A percentile compares a stretch with the other conserved stretches of the same genome.
Evolutionary conservation across 2,888 invertebrate species (phyloP).

Genomic region (Xanthia togata): DNA sequence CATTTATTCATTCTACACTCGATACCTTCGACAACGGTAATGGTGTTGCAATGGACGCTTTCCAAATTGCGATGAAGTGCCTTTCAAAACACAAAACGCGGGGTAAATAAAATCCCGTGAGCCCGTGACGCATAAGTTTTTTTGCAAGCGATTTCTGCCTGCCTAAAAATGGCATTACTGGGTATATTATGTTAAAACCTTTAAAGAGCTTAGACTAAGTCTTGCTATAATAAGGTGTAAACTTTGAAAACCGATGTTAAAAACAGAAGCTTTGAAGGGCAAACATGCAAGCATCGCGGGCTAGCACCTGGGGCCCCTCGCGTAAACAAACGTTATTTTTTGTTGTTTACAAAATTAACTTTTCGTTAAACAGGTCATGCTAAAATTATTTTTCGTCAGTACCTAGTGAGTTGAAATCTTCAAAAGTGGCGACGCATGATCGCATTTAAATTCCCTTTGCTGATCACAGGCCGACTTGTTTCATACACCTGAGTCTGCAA

Average conservation of each 20-base stretch:
- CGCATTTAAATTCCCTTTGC: neutral
- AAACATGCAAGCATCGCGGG: conserved; percentile 22
- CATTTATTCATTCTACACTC: conserved; percentile 71
- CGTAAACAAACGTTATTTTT: conserved; percentile 47
- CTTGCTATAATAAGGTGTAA: neutral
- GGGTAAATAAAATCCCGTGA: neutral
- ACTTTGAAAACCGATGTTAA: conserved; percentile 13
- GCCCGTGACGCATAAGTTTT: neutral
- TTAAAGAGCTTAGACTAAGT: neutral
- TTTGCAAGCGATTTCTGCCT: neutral
- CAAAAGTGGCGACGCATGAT: neutral
- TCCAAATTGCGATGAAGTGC: conserved; percentile 64
- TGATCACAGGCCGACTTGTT: neutral
- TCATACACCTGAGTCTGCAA: neutral
- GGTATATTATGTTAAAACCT: neutral
- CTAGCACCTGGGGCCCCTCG: conserved; percentile 50
- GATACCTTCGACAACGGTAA: conserved; percentile 67
- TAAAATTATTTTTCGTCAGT: conserved; percentile 13
- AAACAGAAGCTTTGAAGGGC: conserved; percentile 23
- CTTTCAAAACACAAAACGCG: conserved; percentile 22
- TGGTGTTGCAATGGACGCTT: conserved; percentile 71
- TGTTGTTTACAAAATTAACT: conserved; percentile 46
- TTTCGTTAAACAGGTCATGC: conserved; percentile 45
- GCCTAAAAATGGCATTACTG: neutral
- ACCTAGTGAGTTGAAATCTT: conserved; percentile 9